phyloP scores from a whole-genome alignment of 1,140 invertebrate genomes.

The Zaprionus vittiger region DNA sequence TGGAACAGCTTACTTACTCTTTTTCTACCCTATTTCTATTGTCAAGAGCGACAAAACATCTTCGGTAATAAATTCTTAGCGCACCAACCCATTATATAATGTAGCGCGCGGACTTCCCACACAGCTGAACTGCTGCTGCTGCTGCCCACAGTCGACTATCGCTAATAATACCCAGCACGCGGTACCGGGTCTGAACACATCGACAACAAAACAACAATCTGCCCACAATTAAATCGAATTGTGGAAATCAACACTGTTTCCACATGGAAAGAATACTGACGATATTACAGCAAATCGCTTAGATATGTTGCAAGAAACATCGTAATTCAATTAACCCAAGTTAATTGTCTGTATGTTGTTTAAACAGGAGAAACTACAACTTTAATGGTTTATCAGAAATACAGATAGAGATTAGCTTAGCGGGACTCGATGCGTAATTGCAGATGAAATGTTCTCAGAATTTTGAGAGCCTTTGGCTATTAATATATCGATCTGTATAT shows the following conservation, averaged over 20 bases:
- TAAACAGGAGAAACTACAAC: too few species aligned
- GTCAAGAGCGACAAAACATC: slow-evolving; percentile 35
- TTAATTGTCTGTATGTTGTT: too few species aligned
- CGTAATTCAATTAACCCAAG: slow-evolving; percentile 34
- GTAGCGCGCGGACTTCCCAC: slow-evolving; percentile 42
- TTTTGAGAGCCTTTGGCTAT: too few species aligned
- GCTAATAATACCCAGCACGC: slow-evolving; percentile 7
- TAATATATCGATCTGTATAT: too few species aligned
- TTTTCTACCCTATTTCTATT: slow-evolving; percentile 14
- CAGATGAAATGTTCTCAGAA: too few species aligned
- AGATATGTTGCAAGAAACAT: not conserved
- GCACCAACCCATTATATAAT: slow-evolving; percentile 48
- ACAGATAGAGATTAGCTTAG: too few species aligned
- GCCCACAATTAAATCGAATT: slow-evolving; percentile 49
- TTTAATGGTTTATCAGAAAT: too few species aligned
- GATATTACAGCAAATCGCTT: slow-evolving; percentile 2
- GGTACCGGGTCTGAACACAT: slow-evolving; percentile 17
- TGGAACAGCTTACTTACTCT: slow-evolving; percentile 20
- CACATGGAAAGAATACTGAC: slow-evolving; percentile 10
- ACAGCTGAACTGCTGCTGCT: slow-evolving; percentile 24
- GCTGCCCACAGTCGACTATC: slow-evolving; percentile 27
- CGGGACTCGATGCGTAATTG: too few species aligned
- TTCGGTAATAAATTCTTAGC: slow-evolving; percentile 46
- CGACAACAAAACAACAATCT: slow-evolving; percentile 32
- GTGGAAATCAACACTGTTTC: slow-evolving; percentile 41